These are phyloP conservation scores for Spodoptera litura DNA, from an alignment of 1,140 invertebrate species.

Conservation along the genomic window DNA sequence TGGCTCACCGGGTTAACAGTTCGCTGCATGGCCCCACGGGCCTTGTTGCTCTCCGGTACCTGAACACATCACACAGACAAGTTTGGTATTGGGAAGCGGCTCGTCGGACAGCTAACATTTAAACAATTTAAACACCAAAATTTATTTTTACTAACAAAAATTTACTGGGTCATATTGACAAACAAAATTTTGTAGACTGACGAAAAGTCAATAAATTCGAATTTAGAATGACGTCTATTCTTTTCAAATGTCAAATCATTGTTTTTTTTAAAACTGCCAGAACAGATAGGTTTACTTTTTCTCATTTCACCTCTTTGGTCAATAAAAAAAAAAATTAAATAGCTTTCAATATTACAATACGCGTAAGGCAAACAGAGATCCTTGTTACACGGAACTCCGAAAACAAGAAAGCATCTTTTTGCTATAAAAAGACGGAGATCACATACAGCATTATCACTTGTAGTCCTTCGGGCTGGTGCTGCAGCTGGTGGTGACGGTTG, in stretches of 20 bases:
- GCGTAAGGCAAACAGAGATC: too few species aligned
- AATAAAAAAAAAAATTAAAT: background rate
- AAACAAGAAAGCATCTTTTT: too few species aligned
- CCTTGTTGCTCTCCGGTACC: slow-evolving; percentile 67
- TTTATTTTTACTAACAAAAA: background rate
- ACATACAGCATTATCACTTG: slow-evolving; percentile 69
- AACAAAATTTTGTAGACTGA: background rate
- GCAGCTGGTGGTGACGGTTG: slow-evolving; percentile 46
- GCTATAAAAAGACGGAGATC: too few species aligned
- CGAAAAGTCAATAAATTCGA: background rate
- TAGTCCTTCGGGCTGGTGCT: slow-evolving; percentile 59
- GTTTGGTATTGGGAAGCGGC: background rate
- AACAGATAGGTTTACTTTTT: background rate
- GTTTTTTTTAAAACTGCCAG: slow-evolving; percentile 6
- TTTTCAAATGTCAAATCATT: slow-evolving; percentile 6
- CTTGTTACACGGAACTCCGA: too few species aligned
- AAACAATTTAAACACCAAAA: slow-evolving; percentile 15
- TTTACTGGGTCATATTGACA: slow-evolving; percentile 19
- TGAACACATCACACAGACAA: slow-evolving; percentile 50
- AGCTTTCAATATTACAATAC: too few species aligned
- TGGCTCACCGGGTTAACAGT: slow-evolving; percentile 62
- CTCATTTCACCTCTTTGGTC: slow-evolving; percentile 2
- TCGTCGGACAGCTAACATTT: background rate
- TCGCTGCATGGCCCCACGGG: slow-evolving; percentile 69
- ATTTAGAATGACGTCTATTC: slow-evolving; percentile 16